Evolutionary conservation across 30 jellyfish, hydroid and myxozoan genomes (phyloP), one percentile per base, ranked within the genome.

Genomic region (Catostylus mosaicus): DNA sequence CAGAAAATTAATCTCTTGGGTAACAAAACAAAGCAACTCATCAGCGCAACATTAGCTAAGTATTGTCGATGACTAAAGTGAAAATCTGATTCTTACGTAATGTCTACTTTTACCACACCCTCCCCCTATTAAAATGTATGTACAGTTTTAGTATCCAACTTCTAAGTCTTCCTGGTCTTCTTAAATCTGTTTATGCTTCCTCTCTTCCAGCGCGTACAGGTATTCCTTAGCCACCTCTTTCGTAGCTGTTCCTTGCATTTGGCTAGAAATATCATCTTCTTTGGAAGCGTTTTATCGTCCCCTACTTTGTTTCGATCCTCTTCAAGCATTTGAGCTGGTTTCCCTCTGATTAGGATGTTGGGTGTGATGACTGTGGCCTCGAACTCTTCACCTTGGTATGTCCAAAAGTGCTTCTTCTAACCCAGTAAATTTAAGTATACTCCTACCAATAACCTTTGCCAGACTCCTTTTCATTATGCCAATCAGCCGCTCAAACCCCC

Each of bases 301-400:
- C 29, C 86, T 9, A 48, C 72, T 22, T 23, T 33, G 64, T 82
- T 63, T 11, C 46, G 40, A 32, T 68, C 32, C 64, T 82, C 92
- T 52, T 68, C 85, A 20, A 82, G 78, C 51, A 51, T 67, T 20
- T 47, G n/a, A n/a, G 92, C 92, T 67, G 78, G 85, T 67, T 67
- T 30, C 40, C 86, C 92, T 67, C 92, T 29, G 66, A 82, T n/a
- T 27, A 78, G 45, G 51, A 67, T 50, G 67, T 82, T 82, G 1
- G 92, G 86, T 22, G 87, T 66, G 68, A 82, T 67, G 77, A 82
- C 92, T 67, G 77, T 78, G 27, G 27, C 16, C 32, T 82, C 79
- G 37, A n/a, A 82, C 64, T 82, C 87, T 52, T 82, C 92, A 1
- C 92, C 92, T 67, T 34, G 92, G 78, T 82, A 78, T 50, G 36